Evolutionary conservation across 2,888 invertebrate genomes (phyloP), one percentile per base, ranked within the genome.

Genomic region (Synergus laeviventris): DNA sequence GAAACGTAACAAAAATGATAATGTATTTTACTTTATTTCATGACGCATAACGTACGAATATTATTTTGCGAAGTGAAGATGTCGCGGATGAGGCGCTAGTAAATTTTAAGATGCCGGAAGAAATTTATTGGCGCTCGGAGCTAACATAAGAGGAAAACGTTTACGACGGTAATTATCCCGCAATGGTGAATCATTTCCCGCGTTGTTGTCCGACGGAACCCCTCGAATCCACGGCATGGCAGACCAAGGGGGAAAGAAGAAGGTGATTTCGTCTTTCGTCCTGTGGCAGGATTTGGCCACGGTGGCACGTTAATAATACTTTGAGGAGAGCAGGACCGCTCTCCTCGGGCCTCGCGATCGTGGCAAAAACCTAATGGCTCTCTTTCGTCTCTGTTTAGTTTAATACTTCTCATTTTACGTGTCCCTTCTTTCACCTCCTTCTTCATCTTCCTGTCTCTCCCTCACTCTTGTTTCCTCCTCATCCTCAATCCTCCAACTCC

Each of bases 321-420:
- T 75, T 61, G 45, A 45, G 66, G 16, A 66, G 45, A 66, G 49
- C 24, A 66, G 66, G 16, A 66, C 24, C 66, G 66, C 24, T 45
- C 66, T 16, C 7, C 21, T 66, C 16, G 16, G 45, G 21, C 42
- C 62, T 31, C 61, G 9, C n/a, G 61, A 61, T 45, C 74, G 75
- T 73, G 73, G 78, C 76, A 79, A 81, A 80, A 81, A 81, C 78
- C 66, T 73, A 77, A 76, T 75, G 78, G 76, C 75, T 49, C 76
- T 79, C 76, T 74, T 73, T 78, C 78, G 64, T 75, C 45, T 75
- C 62, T 49, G 45, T 74, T 74, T 76, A 66, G 64, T 76, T 74
- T 75, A 76, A 54, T 76, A 59, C 42, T 75, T 66, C 66, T 66
- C 31, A 70, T 70, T 70, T 70, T 70, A 62, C 62, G 76, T 66